Conservation (phyloP, 2,113 vertebrate genomes). For the Notarius quadriscutis region DNA sequence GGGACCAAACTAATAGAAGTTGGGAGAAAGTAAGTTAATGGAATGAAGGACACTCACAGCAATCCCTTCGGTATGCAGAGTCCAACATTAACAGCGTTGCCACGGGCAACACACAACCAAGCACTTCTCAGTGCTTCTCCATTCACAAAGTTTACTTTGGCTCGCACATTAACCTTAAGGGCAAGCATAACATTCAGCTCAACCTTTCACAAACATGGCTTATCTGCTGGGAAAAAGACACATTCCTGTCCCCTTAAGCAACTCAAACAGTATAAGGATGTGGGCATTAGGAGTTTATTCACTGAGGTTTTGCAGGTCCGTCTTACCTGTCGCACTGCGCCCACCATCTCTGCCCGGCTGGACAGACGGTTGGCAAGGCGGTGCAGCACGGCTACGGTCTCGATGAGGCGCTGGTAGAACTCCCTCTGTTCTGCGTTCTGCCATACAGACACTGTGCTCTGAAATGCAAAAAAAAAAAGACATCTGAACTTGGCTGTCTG, state of each 20-base stretch:
- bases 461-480: slow-evolving; percentile 43
- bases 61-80: slow-evolving; percentile 3
- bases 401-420: slow-evolving; percentile 86
- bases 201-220: slow-evolving; percentile 50
- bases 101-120: slow-evolving; percentile 22
- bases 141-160: slow-evolving; percentile 57
- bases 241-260: slow-evolving; percentile 26
- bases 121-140: slow-evolving; percentile 30
- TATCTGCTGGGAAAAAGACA: slow-evolving; percentile 48
- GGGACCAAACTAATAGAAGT: not conserved
- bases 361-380: slow-evolving; percentile 88
- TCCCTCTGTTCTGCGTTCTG: slow-evolving; percentile 92
- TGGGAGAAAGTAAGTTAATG: not conserved
- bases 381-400: slow-evolving; percentile 84
- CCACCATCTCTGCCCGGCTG: slow-evolving; percentile 92
- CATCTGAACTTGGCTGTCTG: not conserved
- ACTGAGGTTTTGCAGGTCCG: not conserved
- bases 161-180: slow-evolving; percentile 28
- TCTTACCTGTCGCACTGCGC: slow-evolving; percentile 90
- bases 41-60: not conserved
- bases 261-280: slow-evolving; percentile 18
- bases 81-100: slow-evolving; percentile 23
- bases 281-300: not conserved
- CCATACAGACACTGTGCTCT: slow-evolving; percentile 88
- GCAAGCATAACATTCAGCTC: slow-evolving; percentile 43